A percentile compares a stretch with the other conserved stretches of the same genome.
phyloP scores from a whole-genome alignment of 2,113 vertebrate genomes.

The Himantopus leucocephalus region DNA sequence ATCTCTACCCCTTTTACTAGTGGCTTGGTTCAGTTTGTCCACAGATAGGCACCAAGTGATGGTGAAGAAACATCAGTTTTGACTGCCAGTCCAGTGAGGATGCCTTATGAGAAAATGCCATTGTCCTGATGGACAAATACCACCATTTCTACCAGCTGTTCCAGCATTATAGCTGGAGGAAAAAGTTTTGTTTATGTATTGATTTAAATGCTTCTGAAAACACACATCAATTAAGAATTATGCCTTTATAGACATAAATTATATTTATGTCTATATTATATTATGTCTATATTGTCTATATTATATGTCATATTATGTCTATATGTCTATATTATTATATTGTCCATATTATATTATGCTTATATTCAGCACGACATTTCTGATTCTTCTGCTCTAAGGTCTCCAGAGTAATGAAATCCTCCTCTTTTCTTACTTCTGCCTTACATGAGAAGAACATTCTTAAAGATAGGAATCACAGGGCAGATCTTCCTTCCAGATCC shows the following conservation, averaged over 20 bases:
- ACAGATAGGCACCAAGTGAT: neutral
- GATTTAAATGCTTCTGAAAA: neutral
- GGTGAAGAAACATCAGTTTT: neutral
- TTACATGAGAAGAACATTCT: accelerated
- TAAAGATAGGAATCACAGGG: neutral
- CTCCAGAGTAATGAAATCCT: neutral
- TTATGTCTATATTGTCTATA: no score
- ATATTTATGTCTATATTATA: no score
- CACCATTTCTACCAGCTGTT: neutral
- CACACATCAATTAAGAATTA: neutral
- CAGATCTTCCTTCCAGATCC: neutral
- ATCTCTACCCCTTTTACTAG: neutral
- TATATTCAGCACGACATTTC: neutral
- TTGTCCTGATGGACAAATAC: neutral
- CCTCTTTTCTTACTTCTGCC: neutral
- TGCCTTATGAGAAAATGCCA: neutral
- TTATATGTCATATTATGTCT: no score
- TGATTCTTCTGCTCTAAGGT: neutral
- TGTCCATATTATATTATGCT: no score
- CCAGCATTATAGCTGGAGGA: neutral
- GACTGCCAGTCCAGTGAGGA: neutral
- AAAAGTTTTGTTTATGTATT: neutral
- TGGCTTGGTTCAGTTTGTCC: neutral
- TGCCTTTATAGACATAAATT: neutral
- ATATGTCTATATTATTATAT: no score